These are phyloP conservation scores for Paratilapia polleni DNA, from an alignment of 2,113 vertebrate species.

Conservation along the genomic window DNA sequence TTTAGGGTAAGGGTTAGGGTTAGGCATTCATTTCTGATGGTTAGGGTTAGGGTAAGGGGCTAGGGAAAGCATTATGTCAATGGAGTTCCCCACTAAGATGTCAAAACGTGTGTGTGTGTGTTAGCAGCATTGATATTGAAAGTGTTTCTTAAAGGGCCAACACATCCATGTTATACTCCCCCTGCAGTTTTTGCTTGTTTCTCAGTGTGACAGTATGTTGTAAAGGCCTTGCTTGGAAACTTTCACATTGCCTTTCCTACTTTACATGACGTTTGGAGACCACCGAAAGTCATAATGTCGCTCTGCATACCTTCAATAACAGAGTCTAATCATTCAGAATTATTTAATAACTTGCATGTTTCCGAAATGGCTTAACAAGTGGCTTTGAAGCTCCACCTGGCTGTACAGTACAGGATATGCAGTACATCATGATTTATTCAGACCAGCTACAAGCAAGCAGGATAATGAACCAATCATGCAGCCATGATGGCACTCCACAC, in stretches of 20 bases:
- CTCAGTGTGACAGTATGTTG: neutral
- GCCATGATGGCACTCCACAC: neutral
- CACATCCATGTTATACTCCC: neutral
- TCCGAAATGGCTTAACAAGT: constrained; percentile 1
- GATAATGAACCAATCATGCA: constrained; percentile 40
- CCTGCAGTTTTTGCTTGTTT: neutral
- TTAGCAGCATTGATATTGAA: no score
- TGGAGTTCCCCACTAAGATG: no score
- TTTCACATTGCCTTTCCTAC: neutral
- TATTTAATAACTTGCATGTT: neutral
- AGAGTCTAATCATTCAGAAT: neutral
- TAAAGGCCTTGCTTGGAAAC: neutral
- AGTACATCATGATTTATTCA: constrained; percentile 27
- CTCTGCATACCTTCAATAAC: neutral
- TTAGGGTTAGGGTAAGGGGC: no score
- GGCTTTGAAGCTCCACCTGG: neutral
- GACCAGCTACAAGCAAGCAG: constrained; percentile 2
- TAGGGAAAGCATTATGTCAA: no score
- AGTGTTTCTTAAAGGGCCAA: neutral
- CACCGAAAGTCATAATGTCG: neutral
- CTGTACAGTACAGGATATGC: neutral
- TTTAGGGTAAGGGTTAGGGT: no score
- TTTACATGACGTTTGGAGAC: neutral
- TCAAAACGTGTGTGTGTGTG: no score
- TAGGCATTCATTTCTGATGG: no score